These are phyloP conservation scores for Apis laboriosa DNA, from an alignment of 1,140 invertebrate genomes.

Conservation along the genomic window DNA sequence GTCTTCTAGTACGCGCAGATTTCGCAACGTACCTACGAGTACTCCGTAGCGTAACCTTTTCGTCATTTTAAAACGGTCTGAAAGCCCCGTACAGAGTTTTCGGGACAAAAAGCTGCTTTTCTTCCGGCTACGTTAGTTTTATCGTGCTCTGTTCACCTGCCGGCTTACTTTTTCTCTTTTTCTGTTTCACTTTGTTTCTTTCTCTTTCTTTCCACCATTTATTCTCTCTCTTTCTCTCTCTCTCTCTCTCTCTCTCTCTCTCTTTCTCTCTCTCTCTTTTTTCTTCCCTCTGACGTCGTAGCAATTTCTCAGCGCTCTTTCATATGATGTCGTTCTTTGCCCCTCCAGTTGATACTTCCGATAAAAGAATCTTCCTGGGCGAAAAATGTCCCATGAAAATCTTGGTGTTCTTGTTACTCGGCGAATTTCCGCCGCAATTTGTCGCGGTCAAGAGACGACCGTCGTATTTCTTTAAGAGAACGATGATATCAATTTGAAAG, in stretches of 20 bases:
- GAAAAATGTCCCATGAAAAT: slow-evolving; percentile 15
- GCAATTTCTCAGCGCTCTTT: slow-evolving; percentile 36
- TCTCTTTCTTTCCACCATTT: no score
- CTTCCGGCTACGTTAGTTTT: slow-evolving; percentile 51
- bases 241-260: neutral
- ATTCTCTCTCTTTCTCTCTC: neutral
- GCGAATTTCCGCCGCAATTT: slow-evolving; percentile 19
- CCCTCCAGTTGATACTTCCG: slow-evolving; percentile 32
- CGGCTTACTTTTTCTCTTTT: slow-evolving; percentile 29
- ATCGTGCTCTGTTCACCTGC: slow-evolving; percentile 47
- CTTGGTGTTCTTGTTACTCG: slow-evolving; percentile 3
- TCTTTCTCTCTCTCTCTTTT: neutral
- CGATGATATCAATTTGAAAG: neutral
- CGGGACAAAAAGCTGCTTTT: slow-evolving; percentile 60
- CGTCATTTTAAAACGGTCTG: slow-evolving; percentile 61
- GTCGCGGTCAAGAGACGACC: neutral
- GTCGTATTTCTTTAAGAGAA: neutral
- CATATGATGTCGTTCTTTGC: neutral
- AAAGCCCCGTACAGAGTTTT: slow-evolving; percentile 58
- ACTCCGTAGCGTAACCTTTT: slow-evolving; percentile 62
- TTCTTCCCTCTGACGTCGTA: neutral
- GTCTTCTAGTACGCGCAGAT: slow-evolving; percentile 49
- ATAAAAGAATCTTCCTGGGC: slow-evolving; percentile 34
- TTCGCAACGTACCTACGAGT: slow-evolving; percentile 56
- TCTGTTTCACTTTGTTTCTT: no score